phyloP scores from a whole-genome alignment of 2,888 invertebrate genomes.

The Agrypnus murinus region DNA sequence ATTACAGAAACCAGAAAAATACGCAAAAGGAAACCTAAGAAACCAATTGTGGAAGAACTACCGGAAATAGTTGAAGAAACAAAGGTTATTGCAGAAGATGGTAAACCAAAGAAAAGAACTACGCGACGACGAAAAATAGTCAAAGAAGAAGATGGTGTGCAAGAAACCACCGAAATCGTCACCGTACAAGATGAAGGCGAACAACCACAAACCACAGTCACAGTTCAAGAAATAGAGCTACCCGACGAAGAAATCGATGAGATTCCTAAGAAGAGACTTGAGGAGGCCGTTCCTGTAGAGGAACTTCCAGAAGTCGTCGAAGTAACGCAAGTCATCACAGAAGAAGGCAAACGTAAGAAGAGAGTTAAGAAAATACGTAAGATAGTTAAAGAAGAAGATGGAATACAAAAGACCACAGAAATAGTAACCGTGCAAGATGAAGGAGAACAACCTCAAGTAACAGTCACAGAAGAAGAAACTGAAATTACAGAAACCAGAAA shows the following conservation, averaged over 20 bases:
- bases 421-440: slow-evolving; percentile 66
- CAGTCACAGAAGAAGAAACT: slow-evolving; percentile 60
- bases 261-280: slow-evolving; percentile 49
- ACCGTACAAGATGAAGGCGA: slow-evolving; percentile 67
- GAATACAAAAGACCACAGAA: slow-evolving; percentile 68
- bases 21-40: slow-evolving; percentile 43
- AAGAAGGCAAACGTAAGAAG: slow-evolving; percentile 48
- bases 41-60: slow-evolving; percentile 47
- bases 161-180: slow-evolving; percentile 61
- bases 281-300: slow-evolving; percentile 56
- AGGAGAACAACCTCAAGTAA: slow-evolving; percentile 63
- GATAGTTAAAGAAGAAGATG: slow-evolving; percentile 58
- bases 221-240: slow-evolving; percentile 57
- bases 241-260: slow-evolving; percentile 55
- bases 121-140: slow-evolving; percentile 52
- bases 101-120: slow-evolving; percentile 58
- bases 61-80: slow-evolving; percentile 58
- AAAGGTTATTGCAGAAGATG: slow-evolving; percentile 65
- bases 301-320: slow-evolving; percentile 55
- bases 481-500: slow-evolving; percentile 51
- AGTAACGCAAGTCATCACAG: slow-evolving; percentile 45
- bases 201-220: slow-evolving; percentile 64
- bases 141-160: slow-evolving; percentile 62
- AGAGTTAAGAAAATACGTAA: slow-evolving; percentile 67
- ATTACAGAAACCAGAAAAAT: slow-evolving; percentile 51